Evolutionary conservation across 2,888 invertebrate genomes (phyloP).

Genomic region (Scaptomyza cyrtandrae): DNA sequence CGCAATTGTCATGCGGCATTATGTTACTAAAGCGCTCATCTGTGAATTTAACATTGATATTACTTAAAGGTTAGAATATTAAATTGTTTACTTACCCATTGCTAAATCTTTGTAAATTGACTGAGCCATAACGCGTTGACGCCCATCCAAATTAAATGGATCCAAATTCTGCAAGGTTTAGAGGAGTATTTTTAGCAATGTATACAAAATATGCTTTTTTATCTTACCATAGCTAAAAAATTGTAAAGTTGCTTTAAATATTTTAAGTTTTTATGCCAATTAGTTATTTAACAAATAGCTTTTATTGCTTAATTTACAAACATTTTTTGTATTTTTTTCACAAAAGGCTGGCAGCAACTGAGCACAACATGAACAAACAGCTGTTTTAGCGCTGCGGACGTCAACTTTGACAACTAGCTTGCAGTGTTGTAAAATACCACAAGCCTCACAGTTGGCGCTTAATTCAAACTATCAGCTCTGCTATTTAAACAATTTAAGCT

Average conservation of each 20-base stretch:
- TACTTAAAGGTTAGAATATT: not conserved
- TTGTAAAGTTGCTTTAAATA: not conserved
- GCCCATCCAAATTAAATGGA: slow-evolving; percentile 80
- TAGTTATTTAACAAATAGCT: not conserved
- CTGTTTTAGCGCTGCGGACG: slow-evolving; percentile 28
- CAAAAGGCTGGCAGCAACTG: not conserved
- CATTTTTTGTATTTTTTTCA: not conserved
- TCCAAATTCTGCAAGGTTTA: slow-evolving; percentile 78
- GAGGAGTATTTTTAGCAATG: not conserved
- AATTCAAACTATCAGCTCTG: slow-evolving; percentile 7
- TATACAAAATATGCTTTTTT: not conserved
- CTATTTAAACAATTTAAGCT: not conserved
- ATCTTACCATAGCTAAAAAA: slow-evolving; percentile 36
- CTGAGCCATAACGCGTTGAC: slow-evolving; percentile 85
- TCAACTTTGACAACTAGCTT: slow-evolving; percentile 13
- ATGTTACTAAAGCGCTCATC: slow-evolving; percentile 54
- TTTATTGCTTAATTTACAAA: not conserved
- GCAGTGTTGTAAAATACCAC: slow-evolving; percentile 25
- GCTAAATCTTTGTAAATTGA: slow-evolving; percentile 86
- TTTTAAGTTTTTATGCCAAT: not conserved
- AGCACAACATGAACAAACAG: slow-evolving; percentile 18
- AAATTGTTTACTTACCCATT: not conserved
- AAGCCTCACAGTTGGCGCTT: not conserved
- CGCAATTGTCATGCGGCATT: slow-evolving; percentile 50
- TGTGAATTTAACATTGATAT: slow-evolving; percentile 13